Conservation (phyloP, 1,140 invertebrate genomes). For the Leptinotarsa undecemlineata region DNA sequence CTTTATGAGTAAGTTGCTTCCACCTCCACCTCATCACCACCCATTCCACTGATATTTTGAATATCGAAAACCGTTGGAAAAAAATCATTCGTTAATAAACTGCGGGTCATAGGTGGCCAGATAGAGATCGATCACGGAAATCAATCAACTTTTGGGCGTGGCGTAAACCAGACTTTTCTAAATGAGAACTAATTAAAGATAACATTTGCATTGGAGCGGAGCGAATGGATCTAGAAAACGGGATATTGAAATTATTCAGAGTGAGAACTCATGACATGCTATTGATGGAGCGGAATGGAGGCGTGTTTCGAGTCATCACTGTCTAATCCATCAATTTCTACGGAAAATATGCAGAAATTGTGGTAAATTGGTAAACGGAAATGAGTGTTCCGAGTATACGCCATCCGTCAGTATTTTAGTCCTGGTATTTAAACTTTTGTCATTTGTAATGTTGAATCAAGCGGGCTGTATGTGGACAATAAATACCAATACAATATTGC, state of each 20-base stretch:
- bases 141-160: constrained; percentile 1
- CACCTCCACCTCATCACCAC: too few relatives aligned
- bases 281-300: background rate
- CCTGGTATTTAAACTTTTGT: too few relatives aligned
- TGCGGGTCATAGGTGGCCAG: background rate
- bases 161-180: background rate
- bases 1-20: too few relatives aligned
- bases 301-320: background rate
- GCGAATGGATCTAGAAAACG: background rate
- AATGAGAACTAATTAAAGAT: background rate
- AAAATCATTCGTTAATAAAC: too few relatives aligned
- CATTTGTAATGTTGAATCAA: too few relatives aligned
- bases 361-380: too few relatives aligned
- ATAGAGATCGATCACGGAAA: background rate
- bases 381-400: too few relatives aligned
- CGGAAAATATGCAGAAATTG: background rate
- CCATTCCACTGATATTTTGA: too few relatives aligned
- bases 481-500: too few relatives aligned
- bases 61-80: too few relatives aligned
- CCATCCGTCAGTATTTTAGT: too few relatives aligned
- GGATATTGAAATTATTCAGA: constrained; percentile 6
- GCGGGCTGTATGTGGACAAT: too few relatives aligned
- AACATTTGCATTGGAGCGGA: background rate
- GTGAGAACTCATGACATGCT: background rate
- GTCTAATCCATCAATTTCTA: background rate